These are phyloP conservation scores for Sebastes fasciatus DNA, from an alignment of 2,113 vertebrate genomes.

Conservation along the genomic window DNA sequence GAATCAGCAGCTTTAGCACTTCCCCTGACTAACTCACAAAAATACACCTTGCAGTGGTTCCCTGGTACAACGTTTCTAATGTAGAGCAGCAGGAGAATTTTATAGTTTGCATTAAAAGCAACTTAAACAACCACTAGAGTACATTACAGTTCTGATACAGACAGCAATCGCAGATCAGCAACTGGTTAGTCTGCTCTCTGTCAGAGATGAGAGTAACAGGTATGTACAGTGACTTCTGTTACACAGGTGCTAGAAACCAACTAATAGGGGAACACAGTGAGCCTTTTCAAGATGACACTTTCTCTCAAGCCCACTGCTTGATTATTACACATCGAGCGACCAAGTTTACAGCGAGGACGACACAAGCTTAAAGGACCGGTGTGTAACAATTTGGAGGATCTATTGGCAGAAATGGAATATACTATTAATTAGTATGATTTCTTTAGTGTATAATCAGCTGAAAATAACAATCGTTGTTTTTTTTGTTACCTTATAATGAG, in stretches of 20 bases:
- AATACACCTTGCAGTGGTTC: background rate
- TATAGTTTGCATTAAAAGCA: background rate
- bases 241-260: background rate
- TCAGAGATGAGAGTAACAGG: background rate
- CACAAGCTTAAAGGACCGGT: background rate
- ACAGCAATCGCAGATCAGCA: background rate
- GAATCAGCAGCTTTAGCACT: constrained; percentile 43
- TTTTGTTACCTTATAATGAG: too few species aligned
- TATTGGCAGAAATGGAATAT: too few species aligned
- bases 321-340: background rate
- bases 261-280: background rate
- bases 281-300: background rate
- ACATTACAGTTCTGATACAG: background rate
- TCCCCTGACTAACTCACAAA: constrained; percentile 32
- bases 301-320: background rate
- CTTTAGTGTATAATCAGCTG: too few species aligned
- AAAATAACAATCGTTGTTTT: too few species aligned
- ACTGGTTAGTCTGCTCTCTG: background rate
- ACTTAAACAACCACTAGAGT: constrained; percentile 2
- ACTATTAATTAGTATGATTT: too few species aligned
- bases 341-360: background rate
- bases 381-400: too few species aligned
- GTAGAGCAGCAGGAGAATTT: too few species aligned
- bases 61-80: background rate
- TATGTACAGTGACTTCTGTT: background rate